These are phyloP conservation scores for Temnopleurus reevesii DNA, from an alignment of 53 echinoderm and acorn worm species.

Conservation along the genomic window DNA sequence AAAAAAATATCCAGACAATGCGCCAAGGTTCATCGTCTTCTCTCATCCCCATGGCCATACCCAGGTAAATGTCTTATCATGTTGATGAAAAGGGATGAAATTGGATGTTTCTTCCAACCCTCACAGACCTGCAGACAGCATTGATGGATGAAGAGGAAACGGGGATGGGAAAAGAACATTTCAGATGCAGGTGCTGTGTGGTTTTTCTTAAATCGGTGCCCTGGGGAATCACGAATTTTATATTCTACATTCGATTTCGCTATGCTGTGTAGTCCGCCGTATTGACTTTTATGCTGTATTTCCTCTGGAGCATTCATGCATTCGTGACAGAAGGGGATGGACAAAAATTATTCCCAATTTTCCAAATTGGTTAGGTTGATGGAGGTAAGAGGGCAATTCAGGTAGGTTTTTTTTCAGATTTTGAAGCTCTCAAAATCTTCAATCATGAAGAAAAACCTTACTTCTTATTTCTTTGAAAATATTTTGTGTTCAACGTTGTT, in stretches of 20 bases:
- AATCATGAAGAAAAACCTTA: no score
- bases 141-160: not conserved
- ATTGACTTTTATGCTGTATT: not conserved
- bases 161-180: not conserved
- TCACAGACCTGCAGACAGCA: not conserved
- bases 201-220: not conserved
- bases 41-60: not conserved
- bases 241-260: not conserved
- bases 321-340: not conserved
- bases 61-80: not conserved
- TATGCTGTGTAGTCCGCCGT: not conserved
- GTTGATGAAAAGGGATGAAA: not conserved
- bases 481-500: no score
- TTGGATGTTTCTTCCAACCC: not conserved
- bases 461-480: no score
- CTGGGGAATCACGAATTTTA: not conserved
- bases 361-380: no score
- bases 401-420: no score
- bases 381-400: no score
- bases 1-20: not conserved
- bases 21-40: not conserved
- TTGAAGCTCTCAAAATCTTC: no score
- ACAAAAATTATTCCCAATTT: no score
- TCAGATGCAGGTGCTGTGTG: constrained; percentile 10
- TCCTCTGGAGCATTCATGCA: not conserved